These are phyloP conservation scores for Mesembrinibis cayennensis DNA, from an alignment of 2,113 vertebrate species.

Conservation along the genomic window DNA sequence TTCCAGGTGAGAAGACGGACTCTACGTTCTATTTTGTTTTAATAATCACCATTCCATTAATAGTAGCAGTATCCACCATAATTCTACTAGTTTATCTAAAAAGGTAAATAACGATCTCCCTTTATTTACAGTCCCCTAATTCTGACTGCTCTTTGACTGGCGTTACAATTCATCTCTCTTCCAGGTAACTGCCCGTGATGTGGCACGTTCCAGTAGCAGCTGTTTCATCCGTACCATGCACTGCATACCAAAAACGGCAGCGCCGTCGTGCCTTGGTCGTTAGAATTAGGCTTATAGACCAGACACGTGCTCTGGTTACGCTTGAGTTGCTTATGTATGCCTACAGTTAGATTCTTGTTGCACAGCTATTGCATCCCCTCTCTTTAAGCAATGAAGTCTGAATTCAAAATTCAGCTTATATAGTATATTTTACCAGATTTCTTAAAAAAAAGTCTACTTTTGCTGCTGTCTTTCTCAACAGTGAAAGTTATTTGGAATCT, in stretches of 20 bases:
- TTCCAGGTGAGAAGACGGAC: constrained; percentile 31
- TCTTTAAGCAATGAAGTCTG: neutral
- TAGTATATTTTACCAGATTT: neutral
- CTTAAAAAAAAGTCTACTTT: neutral
- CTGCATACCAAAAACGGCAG: neutral
- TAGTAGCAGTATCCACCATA: constrained; percentile 25
- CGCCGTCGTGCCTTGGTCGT: neutral
- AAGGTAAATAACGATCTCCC: constrained; percentile 26
- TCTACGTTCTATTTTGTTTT: neutral
- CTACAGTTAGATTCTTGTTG: neutral
- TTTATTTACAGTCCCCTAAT: neutral
- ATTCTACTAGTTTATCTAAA: constrained; percentile 63
- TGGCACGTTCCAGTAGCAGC: neutral
- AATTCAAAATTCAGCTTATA: neutral
- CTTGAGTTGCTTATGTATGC: neutral
- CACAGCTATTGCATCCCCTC: neutral
- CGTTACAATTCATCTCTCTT: neutral
- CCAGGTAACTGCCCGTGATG: neutral
- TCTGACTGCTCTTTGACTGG: neutral
- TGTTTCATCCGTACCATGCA: neutral
- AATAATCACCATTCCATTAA: constrained; percentile 34
- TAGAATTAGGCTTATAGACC: neutral
- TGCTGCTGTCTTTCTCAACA: neutral
- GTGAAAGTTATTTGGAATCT: neutral
- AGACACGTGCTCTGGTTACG: neutral